Conservation (phyloP, 1,140 invertebrate genomes). For the Bemisia tabaci region DNA sequence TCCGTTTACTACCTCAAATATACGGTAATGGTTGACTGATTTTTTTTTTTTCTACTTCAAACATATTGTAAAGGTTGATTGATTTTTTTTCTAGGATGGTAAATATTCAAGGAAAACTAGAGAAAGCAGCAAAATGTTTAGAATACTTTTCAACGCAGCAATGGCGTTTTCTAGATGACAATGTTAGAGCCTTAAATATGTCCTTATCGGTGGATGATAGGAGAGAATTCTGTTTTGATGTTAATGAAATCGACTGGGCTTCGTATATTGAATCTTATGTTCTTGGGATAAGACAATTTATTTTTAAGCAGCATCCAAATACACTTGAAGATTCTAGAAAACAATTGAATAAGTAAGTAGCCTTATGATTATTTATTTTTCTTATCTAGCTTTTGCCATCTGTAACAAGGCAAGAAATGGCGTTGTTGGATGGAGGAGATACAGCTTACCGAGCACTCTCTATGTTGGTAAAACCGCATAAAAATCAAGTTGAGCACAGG, state of each 20-base stretch:
- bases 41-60: no score
- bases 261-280: slow-evolving; percentile 72
- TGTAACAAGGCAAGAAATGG: no score
- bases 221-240: slow-evolving; percentile 50
- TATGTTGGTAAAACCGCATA: no score
- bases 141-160: slow-evolving; percentile 61
- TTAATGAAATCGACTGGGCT: slow-evolving; percentile 67
- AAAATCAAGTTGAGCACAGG: no score
- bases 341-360: neutral
- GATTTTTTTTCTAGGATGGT: neutral
- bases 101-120: slow-evolving; percentile 44
- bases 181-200: slow-evolving; percentile 46
- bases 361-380: no score
- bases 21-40: no score
- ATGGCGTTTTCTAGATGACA: slow-evolving; percentile 65
- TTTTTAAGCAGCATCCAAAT: slow-evolving; percentile 35
- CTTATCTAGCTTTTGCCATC: no score
- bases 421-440: no score
- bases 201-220: slow-evolving; percentile 44
- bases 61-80: no score
- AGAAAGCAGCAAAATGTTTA: slow-evolving; percentile 53
- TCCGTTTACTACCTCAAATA: no score
- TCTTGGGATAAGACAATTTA: slow-evolving; percentile 64
- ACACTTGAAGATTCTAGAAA: neutral
- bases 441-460: no score